Conservation (phyloP, 2,888 invertebrate species). For the Drosophila kuntzei region DNA sequence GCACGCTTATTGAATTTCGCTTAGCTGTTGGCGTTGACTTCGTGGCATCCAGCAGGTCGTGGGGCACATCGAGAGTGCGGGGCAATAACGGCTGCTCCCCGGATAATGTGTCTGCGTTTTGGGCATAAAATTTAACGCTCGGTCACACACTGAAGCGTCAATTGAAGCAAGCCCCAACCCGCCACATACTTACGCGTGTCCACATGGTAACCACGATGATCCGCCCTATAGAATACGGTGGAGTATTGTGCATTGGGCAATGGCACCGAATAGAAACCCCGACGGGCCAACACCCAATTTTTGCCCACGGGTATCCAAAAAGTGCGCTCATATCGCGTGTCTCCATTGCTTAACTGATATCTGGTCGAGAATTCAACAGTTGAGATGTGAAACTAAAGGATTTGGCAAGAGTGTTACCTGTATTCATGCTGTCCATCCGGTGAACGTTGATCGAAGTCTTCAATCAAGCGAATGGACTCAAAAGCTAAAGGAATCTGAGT, state of each 20-base stretch:
- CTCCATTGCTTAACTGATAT: constrained; percentile 78
- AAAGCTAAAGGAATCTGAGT: background rate
- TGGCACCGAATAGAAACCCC: constrained; percentile 81
- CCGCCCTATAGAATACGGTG: constrained; percentile 82
- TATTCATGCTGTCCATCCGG: constrained; percentile 75
- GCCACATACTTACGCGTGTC: constrained; percentile 60
- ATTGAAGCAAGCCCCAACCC: background rate
- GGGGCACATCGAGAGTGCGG: constrained; percentile 67
- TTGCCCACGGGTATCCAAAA: constrained; percentile 71
- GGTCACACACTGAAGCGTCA: constrained; percentile 26
- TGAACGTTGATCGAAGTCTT: constrained; percentile 63
- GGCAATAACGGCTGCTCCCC: constrained; percentile 70
- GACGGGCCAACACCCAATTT: constrained; percentile 72
- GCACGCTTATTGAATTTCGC: constrained; percentile 72
- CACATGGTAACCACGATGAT: constrained; percentile 80
- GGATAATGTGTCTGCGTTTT: constrained; percentile 71
- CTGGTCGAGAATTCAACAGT: constrained; percentile 43
- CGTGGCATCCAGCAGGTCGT: constrained; percentile 22
- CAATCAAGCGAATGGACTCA: constrained; percentile 57
- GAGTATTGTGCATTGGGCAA: constrained; percentile 72
- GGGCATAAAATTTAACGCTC: constrained; percentile 66
- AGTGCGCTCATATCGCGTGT: constrained; percentile 81
- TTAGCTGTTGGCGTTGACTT: constrained; percentile 55
- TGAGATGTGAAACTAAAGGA: background rate
- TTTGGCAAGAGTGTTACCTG: constrained; percentile 44